phyloP scores from a whole-genome alignment of 2,888 invertebrate genomes.

The Unio pictorum region DNA sequence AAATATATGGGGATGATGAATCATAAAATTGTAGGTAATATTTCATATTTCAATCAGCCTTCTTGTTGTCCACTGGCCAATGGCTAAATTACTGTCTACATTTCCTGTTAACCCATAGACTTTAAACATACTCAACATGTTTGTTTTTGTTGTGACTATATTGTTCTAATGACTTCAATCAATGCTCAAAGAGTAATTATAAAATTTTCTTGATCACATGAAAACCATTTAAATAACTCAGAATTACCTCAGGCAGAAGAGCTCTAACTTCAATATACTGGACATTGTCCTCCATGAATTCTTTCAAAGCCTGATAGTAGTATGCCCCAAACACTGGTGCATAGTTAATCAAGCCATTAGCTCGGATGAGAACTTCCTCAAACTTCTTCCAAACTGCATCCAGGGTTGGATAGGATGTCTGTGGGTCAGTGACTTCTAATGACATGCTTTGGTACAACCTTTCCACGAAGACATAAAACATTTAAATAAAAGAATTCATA shows the following conservation, averaged over 20 bases:
- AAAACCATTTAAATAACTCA: background rate
- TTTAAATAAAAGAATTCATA: background rate
- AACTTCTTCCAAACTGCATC: conserved; percentile 58
- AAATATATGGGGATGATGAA: too few relatives aligned
- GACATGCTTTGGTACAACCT: conserved; percentile 58
- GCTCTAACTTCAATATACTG: conserved; percentile 64
- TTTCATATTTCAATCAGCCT: too few relatives aligned
- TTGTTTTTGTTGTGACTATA: background rate
- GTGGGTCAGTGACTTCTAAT: conserved; percentile 45
- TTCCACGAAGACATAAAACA: conserved; percentile 9
- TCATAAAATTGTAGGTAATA: too few relatives aligned
- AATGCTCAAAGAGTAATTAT: background rate
- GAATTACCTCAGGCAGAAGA: conserved; percentile 49
- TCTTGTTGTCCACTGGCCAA: too few relatives aligned
- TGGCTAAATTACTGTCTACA: background rate
- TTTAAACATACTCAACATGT: background rate
- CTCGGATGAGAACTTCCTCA: conserved; percentile 38
- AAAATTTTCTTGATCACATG: background rate
- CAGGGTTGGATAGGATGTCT: conserved; percentile 36
- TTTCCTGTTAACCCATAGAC: background rate
- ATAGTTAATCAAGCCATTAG: conserved; percentile 56
- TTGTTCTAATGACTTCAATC: background rate
- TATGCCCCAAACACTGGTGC: conserved; percentile 60
- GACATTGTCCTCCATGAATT: conserved; percentile 62
- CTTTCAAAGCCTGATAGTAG: conserved; percentile 50